Percentiles rank a stretch among this genome's conserved stretches.
phyloP scores from a whole-genome alignment of 2,797 vertebrate species.

The Poecilia velifera region DNA sequence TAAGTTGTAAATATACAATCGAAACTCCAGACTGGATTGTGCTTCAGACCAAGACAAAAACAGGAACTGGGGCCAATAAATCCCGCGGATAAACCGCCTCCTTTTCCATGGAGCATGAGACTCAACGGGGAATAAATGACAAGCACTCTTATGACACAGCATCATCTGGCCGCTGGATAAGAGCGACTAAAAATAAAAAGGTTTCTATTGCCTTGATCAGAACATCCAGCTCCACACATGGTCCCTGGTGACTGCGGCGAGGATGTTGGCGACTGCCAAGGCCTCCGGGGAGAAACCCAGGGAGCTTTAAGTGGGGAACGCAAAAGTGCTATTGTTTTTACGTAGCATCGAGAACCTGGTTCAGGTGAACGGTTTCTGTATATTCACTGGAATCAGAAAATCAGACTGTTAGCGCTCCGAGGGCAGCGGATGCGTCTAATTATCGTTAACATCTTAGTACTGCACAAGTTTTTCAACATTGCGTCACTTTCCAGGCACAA shows the following conservation, averaged over 20 bases:
- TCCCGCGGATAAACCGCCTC: background rate
- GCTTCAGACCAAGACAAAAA: background rate
- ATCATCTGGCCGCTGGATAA: slow-evolving; percentile 59
- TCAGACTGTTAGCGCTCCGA: background rate
- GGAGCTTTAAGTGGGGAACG: slow-evolving; percentile 29
- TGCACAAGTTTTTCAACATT: background rate
- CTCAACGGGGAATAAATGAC: slow-evolving; percentile 51
- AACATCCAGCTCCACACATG: slow-evolving; percentile 47
- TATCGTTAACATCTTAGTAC: background rate
- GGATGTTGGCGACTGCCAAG: slow-evolving; percentile 39
- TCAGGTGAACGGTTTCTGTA: background rate
- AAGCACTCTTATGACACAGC: slow-evolving; percentile 54
- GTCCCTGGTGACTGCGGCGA: slow-evolving; percentile 34
- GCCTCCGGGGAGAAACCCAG: slow-evolving; percentile 13
- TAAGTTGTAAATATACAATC: background rate
- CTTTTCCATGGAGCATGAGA: slow-evolving; percentile 1
- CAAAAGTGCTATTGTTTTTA: background rate
- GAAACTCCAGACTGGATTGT: background rate
- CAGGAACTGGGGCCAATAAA: background rate
- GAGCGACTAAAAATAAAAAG: slow-evolving; percentile 66
- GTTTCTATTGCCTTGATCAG: slow-evolving; percentile 47
- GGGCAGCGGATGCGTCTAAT: background rate
- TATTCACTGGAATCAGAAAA: background rate
- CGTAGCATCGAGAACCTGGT: background rate
- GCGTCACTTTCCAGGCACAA: background rate